Evolutionary conservation across 2,113 vertebrate species (phyloP).

Genomic region (Pelecanoides urinatrix): DNA sequence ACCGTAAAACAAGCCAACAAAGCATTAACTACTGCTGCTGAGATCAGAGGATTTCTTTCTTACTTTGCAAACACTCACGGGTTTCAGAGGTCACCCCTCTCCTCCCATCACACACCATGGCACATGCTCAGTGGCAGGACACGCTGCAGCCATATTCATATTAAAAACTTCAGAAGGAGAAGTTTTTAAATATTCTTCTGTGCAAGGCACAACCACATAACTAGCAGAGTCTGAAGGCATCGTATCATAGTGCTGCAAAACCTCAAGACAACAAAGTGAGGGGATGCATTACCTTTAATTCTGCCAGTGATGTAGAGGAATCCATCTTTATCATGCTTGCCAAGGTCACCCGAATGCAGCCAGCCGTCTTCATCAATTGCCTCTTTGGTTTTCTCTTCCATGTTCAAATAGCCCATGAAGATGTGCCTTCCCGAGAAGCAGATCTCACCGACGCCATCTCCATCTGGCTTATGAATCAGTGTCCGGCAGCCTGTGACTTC

Average conservation of each 20-base stretch:
- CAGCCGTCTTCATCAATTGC: constrained; percentile 84
- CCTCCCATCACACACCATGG: not conserved
- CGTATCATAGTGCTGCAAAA: accelerated
- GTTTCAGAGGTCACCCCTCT: not conserved
- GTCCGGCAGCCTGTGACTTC: constrained; percentile 81
- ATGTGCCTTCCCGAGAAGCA: constrained; percentile 91
- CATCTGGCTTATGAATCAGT: constrained; percentile 74
- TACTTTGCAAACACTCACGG: not conserved
- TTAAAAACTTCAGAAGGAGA: not conserved
- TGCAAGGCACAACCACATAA: not conserved
- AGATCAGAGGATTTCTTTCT: not conserved
- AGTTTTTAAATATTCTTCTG: not conserved
- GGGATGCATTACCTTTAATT: constrained; percentile 83
- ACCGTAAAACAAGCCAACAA: not conserved
- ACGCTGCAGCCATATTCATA: accelerated
- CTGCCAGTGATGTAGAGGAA: constrained; percentile 91
- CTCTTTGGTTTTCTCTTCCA: constrained; percentile 81
- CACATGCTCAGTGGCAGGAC: not conserved
- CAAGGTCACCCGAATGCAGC: constrained; percentile 92
- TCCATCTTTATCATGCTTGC: constrained; percentile 77
- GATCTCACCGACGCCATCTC: constrained; percentile 82
- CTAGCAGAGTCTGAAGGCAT: accelerated
- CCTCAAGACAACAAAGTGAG: not conserved
- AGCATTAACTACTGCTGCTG: not conserved
- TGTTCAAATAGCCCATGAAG: constrained; percentile 95